phyloP scores from a whole-genome alignment of 2,888 invertebrate genomes.

The Dichetophora obliterata region DNA sequence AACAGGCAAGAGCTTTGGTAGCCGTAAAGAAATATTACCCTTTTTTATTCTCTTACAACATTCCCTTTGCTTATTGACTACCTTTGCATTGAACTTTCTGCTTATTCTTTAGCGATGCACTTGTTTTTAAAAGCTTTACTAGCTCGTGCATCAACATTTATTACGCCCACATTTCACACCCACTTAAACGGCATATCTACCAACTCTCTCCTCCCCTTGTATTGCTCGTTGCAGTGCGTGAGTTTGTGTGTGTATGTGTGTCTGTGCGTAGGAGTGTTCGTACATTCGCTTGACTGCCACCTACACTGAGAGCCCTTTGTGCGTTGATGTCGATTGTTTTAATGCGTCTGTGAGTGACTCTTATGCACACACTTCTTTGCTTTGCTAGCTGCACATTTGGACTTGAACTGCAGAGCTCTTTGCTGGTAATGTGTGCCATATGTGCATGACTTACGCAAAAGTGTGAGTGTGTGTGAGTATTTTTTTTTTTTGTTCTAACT shows the following conservation, averaged over 20 bases:
- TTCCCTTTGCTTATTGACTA: background rate
- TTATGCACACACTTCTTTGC: too few species aligned
- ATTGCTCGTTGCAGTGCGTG: background rate
- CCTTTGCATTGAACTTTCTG: background rate
- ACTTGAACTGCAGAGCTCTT: too few species aligned
- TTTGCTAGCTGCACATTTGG: too few species aligned
- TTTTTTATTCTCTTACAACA: background rate
- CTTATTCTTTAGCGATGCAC: background rate
- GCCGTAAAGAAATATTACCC: background rate
- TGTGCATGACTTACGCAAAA: too few species aligned
- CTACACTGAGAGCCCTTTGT: background rate
- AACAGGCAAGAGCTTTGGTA: background rate
- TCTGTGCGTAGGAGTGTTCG: background rate
- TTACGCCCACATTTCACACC: conserved; percentile 20
- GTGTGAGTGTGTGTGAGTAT: too few species aligned
- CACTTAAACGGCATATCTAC: conserved; percentile 7
- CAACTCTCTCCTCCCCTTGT: background rate
- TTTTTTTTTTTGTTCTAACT: too few species aligned
- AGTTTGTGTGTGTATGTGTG: background rate
- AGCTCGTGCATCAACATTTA: background rate
- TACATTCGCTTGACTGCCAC: background rate
- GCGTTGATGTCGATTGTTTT: background rate
- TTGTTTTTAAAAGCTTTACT: background rate
- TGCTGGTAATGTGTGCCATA: too few species aligned
- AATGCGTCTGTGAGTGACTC: background rate